Evolutionary conservation across 1,140 invertebrate genomes (phyloP).

Genomic region (Callitettix versicolor): DNA sequence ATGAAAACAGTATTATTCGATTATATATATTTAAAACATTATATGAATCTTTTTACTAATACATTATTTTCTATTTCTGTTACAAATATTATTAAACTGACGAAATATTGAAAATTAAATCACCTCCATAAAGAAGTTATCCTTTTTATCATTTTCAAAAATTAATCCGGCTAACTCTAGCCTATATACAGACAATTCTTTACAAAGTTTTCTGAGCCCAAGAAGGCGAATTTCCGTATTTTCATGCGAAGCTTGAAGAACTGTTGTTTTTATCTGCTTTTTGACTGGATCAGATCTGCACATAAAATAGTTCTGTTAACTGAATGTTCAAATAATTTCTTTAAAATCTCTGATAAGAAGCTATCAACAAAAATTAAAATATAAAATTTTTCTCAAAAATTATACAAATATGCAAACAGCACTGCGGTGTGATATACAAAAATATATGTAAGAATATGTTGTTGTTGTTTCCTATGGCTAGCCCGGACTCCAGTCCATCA

Average conservation of each 20-base stretch:
- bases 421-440: no score
- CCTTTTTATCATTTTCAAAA: background rate
- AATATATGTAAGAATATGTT: no score
- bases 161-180: constrained; percentile 36
- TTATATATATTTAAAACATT: background rate
- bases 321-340: no score
- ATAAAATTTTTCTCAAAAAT: no score
- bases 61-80: no score
- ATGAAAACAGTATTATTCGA: background rate
- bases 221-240: constrained; percentile 60
- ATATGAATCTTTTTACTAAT: background rate
- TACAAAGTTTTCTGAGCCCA: constrained; percentile 57
- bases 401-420: no score
- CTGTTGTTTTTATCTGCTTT: constrained; percentile 17
- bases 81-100: background rate
- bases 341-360: no score
- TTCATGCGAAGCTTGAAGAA: constrained; percentile 65
- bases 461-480: no score
- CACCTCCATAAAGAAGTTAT: constrained; percentile 3
- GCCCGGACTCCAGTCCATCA: no score
- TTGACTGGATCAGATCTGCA: no score
- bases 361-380: no score
- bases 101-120: background rate
- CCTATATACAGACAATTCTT: constrained; percentile 54
- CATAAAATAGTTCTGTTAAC: no score